Base-by-base conservation (phyloP, 2,888 invertebrate species). In the Lacanobia wlatinum region DNA sequence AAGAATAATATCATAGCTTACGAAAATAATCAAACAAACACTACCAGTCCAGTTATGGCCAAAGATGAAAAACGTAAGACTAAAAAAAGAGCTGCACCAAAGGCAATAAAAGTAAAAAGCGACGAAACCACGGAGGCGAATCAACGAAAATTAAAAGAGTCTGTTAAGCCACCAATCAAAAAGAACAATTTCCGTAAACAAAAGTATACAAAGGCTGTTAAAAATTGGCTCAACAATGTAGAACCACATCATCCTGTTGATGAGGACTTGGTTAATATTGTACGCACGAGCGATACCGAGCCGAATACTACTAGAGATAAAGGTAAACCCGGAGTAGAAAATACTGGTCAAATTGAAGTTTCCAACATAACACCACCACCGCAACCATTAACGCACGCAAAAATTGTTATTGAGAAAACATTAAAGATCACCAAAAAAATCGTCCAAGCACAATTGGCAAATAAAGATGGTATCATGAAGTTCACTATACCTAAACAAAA, bases 381-480 rank as follows among this genome's bases (percentile, higher is more conserved):
- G 8, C 48, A 48, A 18, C 18, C 48, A 18, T 7, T 38, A 23
- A 23, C 28, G 6, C 7, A 14, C 48, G 12, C 56, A 28, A 74
- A 73, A 76, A 69, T 71, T 52, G 34, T 61, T 50, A 60, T 67
- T n/a, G 75, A 82, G 21, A 84, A 74, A 68, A 48, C 55, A 5
- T 78, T 82, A 40, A 82, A 78, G 50, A 83, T 72, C 59, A 50
- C 53, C 2, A 91, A 90, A 61, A 94, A 90, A 84, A 84, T 88
- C 7, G 76, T 95, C 21, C 96, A 96, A 89, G 84, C 95, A 5
- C 90, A 90, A 78, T 82, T 96, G 64, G 88, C 91, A 3, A 95
- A 96, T 71, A 94, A 92, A 87, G 91, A 88, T 73, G 95, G 95
- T 2, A 78, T 92, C 40, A 95, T 96, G 95, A 96, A 95, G 82